Conservation (phyloP, 2,797 vertebrate species). For the Rhinatrema bivittatum region DNA sequence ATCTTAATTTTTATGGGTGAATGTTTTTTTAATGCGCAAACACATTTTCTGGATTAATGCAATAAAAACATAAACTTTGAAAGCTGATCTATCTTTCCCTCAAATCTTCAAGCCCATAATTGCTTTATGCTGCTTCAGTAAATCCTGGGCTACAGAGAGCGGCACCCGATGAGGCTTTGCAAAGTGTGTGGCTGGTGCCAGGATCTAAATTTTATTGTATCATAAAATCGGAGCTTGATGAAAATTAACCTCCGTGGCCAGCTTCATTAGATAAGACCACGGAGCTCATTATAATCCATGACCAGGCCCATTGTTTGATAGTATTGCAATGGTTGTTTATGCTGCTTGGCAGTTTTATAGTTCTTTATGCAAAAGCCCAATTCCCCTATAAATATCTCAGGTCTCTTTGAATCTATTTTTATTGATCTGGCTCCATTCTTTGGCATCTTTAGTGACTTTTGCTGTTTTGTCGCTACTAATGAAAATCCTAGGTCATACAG, state of each 20-base stretch:
- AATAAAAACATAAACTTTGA: slow-evolving; percentile 1
- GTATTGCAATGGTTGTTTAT: slow-evolving; percentile 24
- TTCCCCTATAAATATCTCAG: not conserved
- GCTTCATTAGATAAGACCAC: slow-evolving; percentile 16
- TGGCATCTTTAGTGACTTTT: not conserved
- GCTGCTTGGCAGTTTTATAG: slow-evolving; percentile 18
- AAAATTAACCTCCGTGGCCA: slow-evolving; percentile 16
- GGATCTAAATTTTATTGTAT: slow-evolving; percentile 3
- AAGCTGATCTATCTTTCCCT: not conserved
- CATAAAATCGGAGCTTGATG: slow-evolving; percentile 13
- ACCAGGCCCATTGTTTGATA: slow-evolving; percentile 3
- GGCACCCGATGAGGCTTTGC: not conserved
- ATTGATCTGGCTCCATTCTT: not conserved
- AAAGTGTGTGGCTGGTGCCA: slow-evolving; percentile 8
- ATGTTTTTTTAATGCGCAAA: not conserved
- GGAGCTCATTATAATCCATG: slow-evolving; percentile 19
- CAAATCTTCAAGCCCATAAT: not conserved
- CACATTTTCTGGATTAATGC: not conserved
- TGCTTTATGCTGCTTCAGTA: slow-evolving; percentile 8
- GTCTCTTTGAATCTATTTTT: not conserved
- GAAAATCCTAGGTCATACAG: too few species aligned
- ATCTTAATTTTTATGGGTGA: not conserved
- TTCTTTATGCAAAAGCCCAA: slow-evolving; percentile 7
- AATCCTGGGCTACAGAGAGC: slow-evolving; percentile 1
- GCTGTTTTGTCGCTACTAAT: too few species aligned